Evolutionary conservation across 1,140 invertebrate genomes (phyloP).

Genomic region (Rhopalosiphum maidis): DNA sequence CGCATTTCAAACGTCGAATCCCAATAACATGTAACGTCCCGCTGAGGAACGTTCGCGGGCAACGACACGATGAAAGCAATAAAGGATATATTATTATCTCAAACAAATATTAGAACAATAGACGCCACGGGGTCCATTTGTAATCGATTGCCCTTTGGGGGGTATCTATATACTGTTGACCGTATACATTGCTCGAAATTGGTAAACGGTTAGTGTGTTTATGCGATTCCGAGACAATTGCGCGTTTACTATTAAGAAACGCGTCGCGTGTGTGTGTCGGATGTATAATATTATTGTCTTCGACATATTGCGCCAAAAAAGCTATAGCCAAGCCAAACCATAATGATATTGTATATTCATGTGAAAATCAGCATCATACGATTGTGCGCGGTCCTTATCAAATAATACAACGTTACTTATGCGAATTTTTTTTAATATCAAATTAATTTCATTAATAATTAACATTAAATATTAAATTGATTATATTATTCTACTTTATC

Average conservation of each 20-base stretch:
- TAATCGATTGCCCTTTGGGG: not conserved
- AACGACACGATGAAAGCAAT: not conserved
- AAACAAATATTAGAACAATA: not conserved
- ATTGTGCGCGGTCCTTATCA: too few species aligned
- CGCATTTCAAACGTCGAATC: not conserved
- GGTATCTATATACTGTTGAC: not conserved
- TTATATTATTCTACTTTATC: too few species aligned
- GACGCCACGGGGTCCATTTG: not conserved
- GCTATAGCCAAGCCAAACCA: too few species aligned
- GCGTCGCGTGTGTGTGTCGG: not conserved
- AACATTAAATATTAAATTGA: too few species aligned
- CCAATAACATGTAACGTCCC: not conserved
- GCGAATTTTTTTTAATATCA: too few species aligned
- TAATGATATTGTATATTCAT: too few species aligned
- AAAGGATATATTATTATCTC: not conserved
- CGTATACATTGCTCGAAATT: not conserved
- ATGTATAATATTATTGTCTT: not conserved
- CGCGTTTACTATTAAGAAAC: not conserved
- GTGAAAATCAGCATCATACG: too few species aligned
- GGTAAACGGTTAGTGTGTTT: not conserved
- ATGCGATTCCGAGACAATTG: not conserved
- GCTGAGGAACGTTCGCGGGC: not conserved
- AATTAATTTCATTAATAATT: too few species aligned
- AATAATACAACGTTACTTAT: too few species aligned
- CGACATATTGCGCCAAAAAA: not conserved